phyloP scores from a whole-genome alignment of 37 sponge, comb jelly and placozoan species.

The Ephydatia muelleri region DNA sequence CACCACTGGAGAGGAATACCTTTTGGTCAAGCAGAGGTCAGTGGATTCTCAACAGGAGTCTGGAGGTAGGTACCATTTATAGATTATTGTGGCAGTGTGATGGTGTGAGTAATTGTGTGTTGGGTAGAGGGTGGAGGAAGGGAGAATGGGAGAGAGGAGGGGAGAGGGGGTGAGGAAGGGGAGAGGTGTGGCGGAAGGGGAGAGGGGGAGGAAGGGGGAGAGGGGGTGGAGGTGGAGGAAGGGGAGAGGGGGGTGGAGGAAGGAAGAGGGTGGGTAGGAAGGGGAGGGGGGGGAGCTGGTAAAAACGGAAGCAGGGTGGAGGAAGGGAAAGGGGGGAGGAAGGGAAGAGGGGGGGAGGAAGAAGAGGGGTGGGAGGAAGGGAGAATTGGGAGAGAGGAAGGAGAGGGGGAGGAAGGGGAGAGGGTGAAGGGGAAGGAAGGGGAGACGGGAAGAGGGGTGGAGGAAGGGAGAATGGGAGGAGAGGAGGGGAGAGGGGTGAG shows the following conservation, averaged over 20 bases:
- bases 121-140: too few species aligned
- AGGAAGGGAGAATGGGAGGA: not conserved
- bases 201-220: too few species aligned
- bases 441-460: not conserved
- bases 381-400: not conserved
- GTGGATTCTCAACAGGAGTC: not conserved
- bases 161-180: too few species aligned
- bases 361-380: not conserved
- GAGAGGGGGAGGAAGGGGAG: not conserved
- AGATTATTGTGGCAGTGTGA: not conserved
- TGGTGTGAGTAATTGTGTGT: not conserved
- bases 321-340: not conserved
- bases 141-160: too few species aligned
- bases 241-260: too few species aligned
- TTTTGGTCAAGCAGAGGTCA: not conserved
- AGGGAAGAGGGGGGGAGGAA: not conserved
- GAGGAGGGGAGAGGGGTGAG: constrained; percentile 4
- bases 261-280: not conserved
- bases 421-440: not conserved
- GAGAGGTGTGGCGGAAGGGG: too few species aligned
- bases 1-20: not conserved
- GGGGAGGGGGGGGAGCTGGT: not conserved
- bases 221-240: too few species aligned
- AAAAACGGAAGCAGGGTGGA: not conserved
- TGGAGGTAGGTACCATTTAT: not conserved